phyloP scores from a whole-genome alignment of 2,797 vertebrate genomes.

The Loriculus beryllinus region DNA sequence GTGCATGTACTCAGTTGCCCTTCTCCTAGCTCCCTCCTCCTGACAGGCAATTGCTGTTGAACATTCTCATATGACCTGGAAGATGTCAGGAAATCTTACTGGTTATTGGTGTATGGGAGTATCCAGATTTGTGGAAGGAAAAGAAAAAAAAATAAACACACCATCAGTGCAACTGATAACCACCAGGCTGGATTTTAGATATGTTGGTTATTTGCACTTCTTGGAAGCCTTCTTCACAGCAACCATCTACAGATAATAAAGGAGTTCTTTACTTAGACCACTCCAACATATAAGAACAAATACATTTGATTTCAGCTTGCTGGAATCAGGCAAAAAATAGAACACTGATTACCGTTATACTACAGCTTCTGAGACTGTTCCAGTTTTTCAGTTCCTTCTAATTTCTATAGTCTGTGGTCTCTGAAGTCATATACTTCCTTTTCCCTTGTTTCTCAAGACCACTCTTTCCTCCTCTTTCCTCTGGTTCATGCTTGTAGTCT shows the following conservation, averaged over 20 bases:
- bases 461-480: neutral
- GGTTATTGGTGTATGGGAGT: neutral
- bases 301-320: neutral
- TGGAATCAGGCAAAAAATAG: neutral
- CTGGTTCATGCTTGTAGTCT: neutral
- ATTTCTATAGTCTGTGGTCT: neutral
- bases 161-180: neutral
- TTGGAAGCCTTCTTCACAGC: neutral
- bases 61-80: neutral
- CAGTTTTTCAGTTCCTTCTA: constrained; percentile 35
- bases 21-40: neutral
- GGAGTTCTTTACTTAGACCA: neutral
- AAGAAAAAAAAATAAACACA: neutral
- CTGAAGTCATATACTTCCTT: neutral
- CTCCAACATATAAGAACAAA: accelerated
- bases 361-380: neutral
- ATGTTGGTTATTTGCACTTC: neutral
- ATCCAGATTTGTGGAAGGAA: neutral
- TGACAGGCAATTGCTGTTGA: neutral
- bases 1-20: accelerated
- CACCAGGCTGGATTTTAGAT: neutral
- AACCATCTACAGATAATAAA: neutral
- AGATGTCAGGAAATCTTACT: neutral
- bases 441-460: constrained; percentile 2
- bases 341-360: neutral